phyloP scores from a whole-genome alignment of 2,888 invertebrate genomes.

The Eristalinus aeneus region DNA sequence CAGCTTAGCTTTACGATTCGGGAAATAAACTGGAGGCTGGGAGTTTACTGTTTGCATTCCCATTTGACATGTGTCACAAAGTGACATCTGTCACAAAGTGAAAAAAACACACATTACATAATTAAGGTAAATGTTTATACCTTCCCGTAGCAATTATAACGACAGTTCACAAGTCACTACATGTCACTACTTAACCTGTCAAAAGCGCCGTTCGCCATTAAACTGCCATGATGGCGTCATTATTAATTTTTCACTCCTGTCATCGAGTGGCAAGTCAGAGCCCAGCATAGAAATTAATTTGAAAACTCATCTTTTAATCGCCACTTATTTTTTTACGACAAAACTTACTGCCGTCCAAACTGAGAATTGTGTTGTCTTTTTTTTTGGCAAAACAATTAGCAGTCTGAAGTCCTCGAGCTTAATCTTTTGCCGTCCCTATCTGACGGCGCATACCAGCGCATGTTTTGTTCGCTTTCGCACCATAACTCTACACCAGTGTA shows the following conservation, averaged over 20 bases:
- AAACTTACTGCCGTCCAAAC: not conserved
- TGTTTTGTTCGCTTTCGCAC: conserved; percentile 38
- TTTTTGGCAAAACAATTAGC: conserved; percentile 35
- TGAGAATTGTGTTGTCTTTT: not conserved
- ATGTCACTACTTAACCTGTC: not conserved
- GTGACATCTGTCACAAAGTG: no score
- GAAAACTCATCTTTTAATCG: not conserved
- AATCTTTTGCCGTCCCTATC: not conserved
- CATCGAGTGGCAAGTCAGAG: not conserved
- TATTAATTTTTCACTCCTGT: not conserved
- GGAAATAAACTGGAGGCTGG: no score
- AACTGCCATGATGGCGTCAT: not conserved
- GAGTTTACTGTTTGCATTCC: no score
- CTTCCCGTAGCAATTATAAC: not conserved
- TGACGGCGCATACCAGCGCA: not conserved
- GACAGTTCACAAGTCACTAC: not conserved
- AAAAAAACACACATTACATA: no score
- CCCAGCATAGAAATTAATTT: not conserved
- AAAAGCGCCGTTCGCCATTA: not conserved
- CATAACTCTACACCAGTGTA: conserved; percentile 29
- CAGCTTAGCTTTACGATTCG: no score
- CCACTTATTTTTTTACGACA: conserved; percentile 12
- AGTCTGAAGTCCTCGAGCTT: not conserved
- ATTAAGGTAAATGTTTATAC: not conserved
- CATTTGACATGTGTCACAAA: no score